These are phyloP conservation scores for Tragulus kanchil DNA, from an alignment of 2,113 vertebrate species.

Conservation along the genomic window DNA sequence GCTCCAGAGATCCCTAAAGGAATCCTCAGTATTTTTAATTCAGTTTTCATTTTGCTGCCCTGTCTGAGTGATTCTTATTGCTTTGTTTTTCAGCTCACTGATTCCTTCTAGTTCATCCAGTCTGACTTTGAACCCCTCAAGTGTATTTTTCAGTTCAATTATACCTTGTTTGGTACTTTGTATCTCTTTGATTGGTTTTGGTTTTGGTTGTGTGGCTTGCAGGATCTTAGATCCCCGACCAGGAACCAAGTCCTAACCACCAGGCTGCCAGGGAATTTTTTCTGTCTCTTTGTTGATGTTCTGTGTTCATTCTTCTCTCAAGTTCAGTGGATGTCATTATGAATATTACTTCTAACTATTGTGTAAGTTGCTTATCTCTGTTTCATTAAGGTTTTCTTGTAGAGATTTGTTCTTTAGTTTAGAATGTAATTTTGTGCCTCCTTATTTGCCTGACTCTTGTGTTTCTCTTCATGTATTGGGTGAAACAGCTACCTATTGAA, in stretches of 20 bases:
- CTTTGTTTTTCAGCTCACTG: neutral
- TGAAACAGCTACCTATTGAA: neutral
- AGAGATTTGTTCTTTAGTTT: neutral
- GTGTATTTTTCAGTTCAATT: neutral
- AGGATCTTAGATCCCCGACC: neutral
- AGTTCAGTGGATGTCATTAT: neutral
- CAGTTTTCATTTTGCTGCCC: neutral
- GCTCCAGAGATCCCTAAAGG: neutral
- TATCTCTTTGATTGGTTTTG: neutral
- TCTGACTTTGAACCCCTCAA: neutral
- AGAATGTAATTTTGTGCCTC: neutral
- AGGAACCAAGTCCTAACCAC: neutral
- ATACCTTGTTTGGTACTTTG: neutral
- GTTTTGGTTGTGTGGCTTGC: neutral
- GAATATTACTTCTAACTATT: neutral
- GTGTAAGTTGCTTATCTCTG: neutral
- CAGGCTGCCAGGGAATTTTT: neutral
- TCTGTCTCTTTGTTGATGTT: neutral
- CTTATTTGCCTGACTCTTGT: neutral
- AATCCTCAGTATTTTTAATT: neutral
- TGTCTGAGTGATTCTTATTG: neutral
- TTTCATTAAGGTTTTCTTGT: neutral
- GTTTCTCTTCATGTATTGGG: neutral
- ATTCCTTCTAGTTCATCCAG: neutral
- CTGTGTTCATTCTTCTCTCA: neutral